Base-by-base conservation (phyloP, 2,113 vertebrate genomes). In the Pionites leucogaster region DNA sequence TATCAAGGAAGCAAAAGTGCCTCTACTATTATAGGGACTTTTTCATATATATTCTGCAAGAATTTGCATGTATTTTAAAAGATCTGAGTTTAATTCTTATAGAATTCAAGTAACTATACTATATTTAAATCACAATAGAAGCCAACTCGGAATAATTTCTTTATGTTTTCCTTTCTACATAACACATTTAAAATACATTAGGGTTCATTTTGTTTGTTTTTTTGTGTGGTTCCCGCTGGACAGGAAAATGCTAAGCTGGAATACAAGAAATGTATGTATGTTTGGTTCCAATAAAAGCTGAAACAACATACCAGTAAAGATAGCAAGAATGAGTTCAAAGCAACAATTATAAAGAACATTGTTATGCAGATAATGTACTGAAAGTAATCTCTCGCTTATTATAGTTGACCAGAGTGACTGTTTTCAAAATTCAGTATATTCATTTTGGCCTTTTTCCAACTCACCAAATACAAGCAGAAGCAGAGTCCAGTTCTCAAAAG, bases 61-160 rank as follows among this genome's bases (percentile, higher is more conserved):
- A 97, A 98, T 98, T 98, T 98, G 98, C 98, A 98, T 98, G 98
- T 88, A 98, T 98, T 98, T 98, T 96, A 97, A 98, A 97, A 98
- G 93, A 98, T 97, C 97, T 95, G 96, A 97, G 97, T 98, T 98
- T 98, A 98, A 98, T 98, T 98, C 97, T 92, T 94, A 94, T n/a
- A 94, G 97, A 98, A 98, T 97, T 97, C 97, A 96, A 97, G 97
- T 93, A 97, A 97, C 96, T 95, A 74, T 95, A 96, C 94, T 90
- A 76, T 95, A 97, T 98, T 98, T 97, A 97, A 97, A 96, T 93
- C 85, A 96, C 96, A 93, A 72, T 91, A 95, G 94, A 23, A 96
- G 91, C 90, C 94, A 96, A 90, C 88, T 94, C 92, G 44, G 69
- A 96, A 97, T 93, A 5, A 79, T 80, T 95, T 97, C 91, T 95